Conservation (phyloP, 35 echinoderm and acorn worm species). For the Apostichopus parvimensis region DNA sequence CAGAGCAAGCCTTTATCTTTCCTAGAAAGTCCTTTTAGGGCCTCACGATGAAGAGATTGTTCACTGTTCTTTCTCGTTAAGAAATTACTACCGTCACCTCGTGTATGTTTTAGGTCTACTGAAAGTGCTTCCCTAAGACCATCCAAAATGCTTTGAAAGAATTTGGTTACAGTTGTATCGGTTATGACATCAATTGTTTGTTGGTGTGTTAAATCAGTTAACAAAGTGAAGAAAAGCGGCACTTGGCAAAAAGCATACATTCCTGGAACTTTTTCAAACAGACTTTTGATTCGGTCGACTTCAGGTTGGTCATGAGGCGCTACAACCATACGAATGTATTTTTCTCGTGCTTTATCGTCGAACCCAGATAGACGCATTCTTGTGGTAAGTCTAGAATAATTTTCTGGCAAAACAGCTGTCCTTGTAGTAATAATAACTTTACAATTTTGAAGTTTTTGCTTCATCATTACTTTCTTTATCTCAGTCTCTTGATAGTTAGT, state of each 20-base stretch:
- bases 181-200: not conserved
- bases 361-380: constrained; percentile 5
- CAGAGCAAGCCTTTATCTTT: constrained; percentile 2
- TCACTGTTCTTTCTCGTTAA: not conserved
- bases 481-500: not conserved
- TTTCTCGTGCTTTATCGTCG: not conserved
- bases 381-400: not conserved
- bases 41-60: not conserved
- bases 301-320: not conserved
- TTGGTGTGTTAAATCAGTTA: not conserved
- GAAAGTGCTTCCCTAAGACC: not conserved
- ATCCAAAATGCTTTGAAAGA: not conserved
- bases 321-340: not conserved
- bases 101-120: not conserved
- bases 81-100: not conserved
- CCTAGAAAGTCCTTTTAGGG: not conserved
- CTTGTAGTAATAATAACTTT: not conserved
- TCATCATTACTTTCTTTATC: constrained; percentile 5
- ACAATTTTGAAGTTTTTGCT: not conserved
- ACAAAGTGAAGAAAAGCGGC: constrained; percentile 9
- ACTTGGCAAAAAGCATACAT: constrained; percentile 31
- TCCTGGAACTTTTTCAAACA: not conserved
- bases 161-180: not conserved
- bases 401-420: not conserved
- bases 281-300: not conserved